Conservation (phyloP, 2,797 vertebrate genomes). For the Selene dorsalis region DNA sequence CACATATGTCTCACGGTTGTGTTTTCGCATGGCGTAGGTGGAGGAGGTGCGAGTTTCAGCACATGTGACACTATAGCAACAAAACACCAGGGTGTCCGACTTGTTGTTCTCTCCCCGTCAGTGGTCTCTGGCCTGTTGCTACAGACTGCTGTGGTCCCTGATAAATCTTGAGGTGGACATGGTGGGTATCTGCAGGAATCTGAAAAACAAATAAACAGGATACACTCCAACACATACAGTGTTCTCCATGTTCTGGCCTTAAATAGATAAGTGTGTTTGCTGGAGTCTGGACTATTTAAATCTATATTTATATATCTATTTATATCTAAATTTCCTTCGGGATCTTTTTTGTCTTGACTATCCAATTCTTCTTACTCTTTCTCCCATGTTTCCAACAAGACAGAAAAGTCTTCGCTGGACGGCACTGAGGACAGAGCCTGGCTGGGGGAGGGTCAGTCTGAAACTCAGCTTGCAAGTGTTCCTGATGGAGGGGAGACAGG, state of each 20-base stretch:
- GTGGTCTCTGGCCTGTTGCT: conserved; percentile 1
- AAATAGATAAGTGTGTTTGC: not conserved
- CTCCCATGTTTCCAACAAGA: conserved; percentile 58
- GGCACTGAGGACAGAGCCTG: conserved; percentile 60
- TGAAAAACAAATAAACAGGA: conserved; percentile 13
- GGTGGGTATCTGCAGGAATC: not conserved
- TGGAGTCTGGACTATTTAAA: not conserved
- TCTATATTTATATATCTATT: too few relatives aligned
- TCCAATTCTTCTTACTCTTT: not conserved
- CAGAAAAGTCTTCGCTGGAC: conserved; percentile 80
- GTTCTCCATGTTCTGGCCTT: not conserved
- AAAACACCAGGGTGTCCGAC: not conserved
- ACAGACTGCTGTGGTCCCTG: not conserved
- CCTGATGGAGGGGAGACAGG: conserved; percentile 2
- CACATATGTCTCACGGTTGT: conserved; percentile 30
- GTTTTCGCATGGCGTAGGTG: conserved; percentile 32
- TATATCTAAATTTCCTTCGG: too few relatives aligned
- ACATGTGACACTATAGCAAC: conserved; percentile 15
- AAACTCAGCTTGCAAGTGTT: conserved; percentile 66
- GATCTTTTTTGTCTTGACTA: not conserved
- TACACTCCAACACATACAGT: not conserved
- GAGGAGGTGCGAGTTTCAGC: not conserved
- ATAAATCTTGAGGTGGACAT: not conserved
- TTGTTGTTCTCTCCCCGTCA: not conserved
- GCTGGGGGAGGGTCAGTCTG: conserved; percentile 70